Base-by-base conservation (phyloP, 2,113 vertebrate genomes). In the Anoura caudifer region DNA sequence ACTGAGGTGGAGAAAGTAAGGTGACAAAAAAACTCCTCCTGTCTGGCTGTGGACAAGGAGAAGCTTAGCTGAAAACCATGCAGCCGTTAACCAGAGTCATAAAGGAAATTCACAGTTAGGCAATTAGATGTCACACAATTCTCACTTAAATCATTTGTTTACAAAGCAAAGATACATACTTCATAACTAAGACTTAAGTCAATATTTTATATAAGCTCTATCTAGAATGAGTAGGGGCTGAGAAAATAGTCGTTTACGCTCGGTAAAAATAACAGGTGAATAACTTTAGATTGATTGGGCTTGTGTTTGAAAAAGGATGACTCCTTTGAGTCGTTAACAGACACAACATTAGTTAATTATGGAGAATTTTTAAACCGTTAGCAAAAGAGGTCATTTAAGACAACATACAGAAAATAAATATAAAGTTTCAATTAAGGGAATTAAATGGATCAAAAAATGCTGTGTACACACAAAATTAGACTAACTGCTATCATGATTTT, bases 21-120 rank as follows among this genome's bases (percentile, higher is more conserved):
- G 89, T 59, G 90, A 98, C 41, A 59, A 95, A 97, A 84, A 82
- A 84, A 2, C 4, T 59, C 45, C 13, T 92, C 87, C 77, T 43
- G 81, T 94, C 45, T 84, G 96, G 82, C 56, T 89, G 79, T 54
- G 79, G 90, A 97, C 56, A 80, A 72, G 28, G 87, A 97, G 93
- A 86, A 9, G 7, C 43, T 92, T 1, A 0, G n/a, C 88, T 96
- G 89, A 97, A 77, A 77, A 86, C 10, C 2, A 33, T 15, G 81
- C 12, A 11, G 26, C 70, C 89, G 11, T 1, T 65, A 82, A 22
- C 76, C 54, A 59, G 76, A 95, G 95, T 81, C 93, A 45, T 15
- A 69, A 89, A 67, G 19, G 61, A 43, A 91, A 83, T 50, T 72
- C 36, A 28, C 59, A 77, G 28, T 52, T 69, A 69, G 3, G 15